A percentile compares a stretch with the other conserved stretches of the same genome.
These are phyloP conservation scores for Ectemnius lituratus DNA, from an alignment of 2,888 invertebrate species.

Conservation along the genomic window DNA sequence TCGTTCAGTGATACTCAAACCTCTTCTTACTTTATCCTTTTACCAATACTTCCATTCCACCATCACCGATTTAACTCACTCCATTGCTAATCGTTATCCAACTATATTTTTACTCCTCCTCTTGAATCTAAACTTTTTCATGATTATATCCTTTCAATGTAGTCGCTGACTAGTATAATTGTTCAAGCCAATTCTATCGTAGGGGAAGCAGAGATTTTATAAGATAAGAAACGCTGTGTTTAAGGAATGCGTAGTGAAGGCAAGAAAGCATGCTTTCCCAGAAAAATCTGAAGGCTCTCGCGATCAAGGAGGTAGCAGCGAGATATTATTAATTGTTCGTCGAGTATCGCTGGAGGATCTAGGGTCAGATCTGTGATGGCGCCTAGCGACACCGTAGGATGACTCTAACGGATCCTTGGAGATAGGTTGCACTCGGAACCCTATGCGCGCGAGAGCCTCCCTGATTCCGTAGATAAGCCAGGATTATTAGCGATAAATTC, in stretches of 20 bases:
- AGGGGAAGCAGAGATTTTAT: too few species aligned
- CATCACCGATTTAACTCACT: too few species aligned
- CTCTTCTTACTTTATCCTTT: slow-evolving; percentile 4
- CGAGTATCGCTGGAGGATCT: slow-evolving; percentile 2
- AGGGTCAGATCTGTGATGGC: not conserved
- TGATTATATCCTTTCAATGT: too few species aligned
- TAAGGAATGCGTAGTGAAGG: not conserved
- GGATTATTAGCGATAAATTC: slow-evolving; percentile 7
- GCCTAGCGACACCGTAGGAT: not conserved
- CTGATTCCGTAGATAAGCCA: slow-evolving; percentile 2
- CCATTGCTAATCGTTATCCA: too few species aligned
- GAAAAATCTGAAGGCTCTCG: not conserved
- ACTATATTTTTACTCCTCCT: too few species aligned
- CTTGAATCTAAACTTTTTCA: too few species aligned
- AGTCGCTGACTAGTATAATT: too few species aligned
- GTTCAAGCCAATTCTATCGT: too few species aligned
- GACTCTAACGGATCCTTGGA: not conserved
- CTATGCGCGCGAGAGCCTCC: not conserved
- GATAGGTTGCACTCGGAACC: not conserved
- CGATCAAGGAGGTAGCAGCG: slow-evolving; percentile 1
- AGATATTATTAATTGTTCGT: not conserved
- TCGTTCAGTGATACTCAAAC: slow-evolving; percentile 72
- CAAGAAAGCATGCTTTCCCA: not conserved
- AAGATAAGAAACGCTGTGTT: too few species aligned
- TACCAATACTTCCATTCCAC: not conserved